These are phyloP conservation scores for Chiroxiphia lanceolata DNA, from an alignment of 2,797 vertebrate species.

Conservation along the genomic window DNA sequence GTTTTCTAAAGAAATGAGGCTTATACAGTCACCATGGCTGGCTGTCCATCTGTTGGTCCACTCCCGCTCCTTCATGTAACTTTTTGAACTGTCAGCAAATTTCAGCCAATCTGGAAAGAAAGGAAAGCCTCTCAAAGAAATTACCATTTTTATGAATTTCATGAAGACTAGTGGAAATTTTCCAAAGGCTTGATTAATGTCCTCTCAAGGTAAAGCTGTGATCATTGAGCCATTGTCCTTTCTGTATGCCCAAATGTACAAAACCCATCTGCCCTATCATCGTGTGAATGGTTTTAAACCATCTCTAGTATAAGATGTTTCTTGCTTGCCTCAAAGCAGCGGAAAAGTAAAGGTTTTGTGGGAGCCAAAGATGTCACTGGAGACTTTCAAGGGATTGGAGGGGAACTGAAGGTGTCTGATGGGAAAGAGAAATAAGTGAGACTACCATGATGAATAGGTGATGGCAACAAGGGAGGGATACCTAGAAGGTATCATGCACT, in stretches of 20 bases:
- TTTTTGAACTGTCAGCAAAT: constrained; percentile 16
- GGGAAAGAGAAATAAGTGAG: not conserved
- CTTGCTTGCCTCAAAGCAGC: not conserved
- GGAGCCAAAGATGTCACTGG: not conserved
- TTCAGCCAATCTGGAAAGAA: constrained; percentile 5
- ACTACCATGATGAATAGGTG: not conserved
- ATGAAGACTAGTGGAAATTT: not conserved
- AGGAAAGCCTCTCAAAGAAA: not conserved
- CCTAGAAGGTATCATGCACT: not conserved
- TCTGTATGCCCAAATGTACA: not conserved
- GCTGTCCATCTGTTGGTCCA: not conserved
- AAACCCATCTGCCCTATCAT: not conserved
- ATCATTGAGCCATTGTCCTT: not conserved
- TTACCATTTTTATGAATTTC: not conserved
- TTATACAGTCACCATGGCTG: not conserved
- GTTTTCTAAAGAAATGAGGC: not conserved
- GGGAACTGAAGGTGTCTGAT: not conserved
- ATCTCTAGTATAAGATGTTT: not conserved
- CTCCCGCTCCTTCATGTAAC: rapidly evolving
- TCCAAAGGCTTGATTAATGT: not conserved
- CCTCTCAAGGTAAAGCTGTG: not conserved
- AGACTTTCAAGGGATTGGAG: not conserved
- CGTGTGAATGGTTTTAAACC: not conserved
- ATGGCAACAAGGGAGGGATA: not conserved
- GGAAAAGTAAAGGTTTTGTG: not conserved